Percentiles rank a stretch among this genome's conserved stretches.
Evolutionary conservation across 2,888 invertebrate genomes (phyloP).

Genomic region (Lasioglossum leucozonium): DNA sequence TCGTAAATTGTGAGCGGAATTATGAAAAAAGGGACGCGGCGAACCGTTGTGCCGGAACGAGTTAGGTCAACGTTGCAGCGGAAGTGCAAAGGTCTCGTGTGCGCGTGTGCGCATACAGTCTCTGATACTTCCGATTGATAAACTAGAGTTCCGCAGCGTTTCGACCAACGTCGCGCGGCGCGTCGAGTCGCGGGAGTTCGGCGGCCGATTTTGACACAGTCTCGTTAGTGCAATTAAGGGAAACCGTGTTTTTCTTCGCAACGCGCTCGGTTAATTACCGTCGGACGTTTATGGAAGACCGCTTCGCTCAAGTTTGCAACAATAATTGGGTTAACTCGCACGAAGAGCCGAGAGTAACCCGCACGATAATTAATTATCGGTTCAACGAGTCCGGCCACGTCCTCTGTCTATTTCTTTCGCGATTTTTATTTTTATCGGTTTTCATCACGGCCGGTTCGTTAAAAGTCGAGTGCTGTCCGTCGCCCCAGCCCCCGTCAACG

Average conservation of each 20-base stretch:
- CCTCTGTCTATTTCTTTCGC: background rate
- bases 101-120: background rate
- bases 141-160: conserved; percentile 36
- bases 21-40: conserved; percentile 59
- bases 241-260: conserved; percentile 15
- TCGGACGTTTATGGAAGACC: conserved; percentile 32
- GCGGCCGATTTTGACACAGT: background rate
- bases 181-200: background rate
- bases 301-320: conserved; percentile 7
- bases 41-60: conserved; percentile 38
- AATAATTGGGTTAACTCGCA: conserved; percentile 48
- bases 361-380: conserved; percentile 51
- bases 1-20: conserved; percentile 65
- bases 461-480: conserved; percentile 19
- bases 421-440: background rate
- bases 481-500: background rate
- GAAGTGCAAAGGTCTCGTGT: background rate
- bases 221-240: conserved; percentile 29
- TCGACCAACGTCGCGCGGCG: background rate
- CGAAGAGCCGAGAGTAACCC: conserved; percentile 28
- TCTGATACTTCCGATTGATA: conserved; percentile 41
- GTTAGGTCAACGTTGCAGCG: conserved; percentile 42
- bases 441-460: conserved; percentile 40
- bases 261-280: conserved; percentile 41
- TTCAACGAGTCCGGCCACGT: background rate